Percentiles rank a stretch among this genome's conserved stretches.
Evolutionary conservation across 2,797 vertebrate species (phyloP).

Genomic region (Potorous gilbertii): DNA sequence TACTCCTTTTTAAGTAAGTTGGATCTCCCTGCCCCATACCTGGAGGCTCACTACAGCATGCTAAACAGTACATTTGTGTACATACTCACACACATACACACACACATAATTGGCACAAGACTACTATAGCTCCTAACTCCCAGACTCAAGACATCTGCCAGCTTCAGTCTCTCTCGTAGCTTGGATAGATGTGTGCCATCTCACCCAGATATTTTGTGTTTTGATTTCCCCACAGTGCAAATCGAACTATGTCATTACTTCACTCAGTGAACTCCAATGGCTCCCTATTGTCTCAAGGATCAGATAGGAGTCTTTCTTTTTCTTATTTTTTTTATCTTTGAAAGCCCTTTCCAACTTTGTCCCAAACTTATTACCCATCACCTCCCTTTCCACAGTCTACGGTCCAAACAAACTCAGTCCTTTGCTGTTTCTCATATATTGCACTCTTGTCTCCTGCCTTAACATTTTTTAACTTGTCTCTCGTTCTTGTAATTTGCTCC

Average conservation of each 20-base stretch:
- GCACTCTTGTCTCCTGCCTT: background rate
- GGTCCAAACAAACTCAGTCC: background rate
- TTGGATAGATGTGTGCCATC: background rate
- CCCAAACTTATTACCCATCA: background rate
- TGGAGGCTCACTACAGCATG: background rate
- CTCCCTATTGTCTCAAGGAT: slow-evolving; percentile 63
- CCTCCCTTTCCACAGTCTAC: background rate
- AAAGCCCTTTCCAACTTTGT: background rate
- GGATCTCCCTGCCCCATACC: background rate
- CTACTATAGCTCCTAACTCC: background rate
- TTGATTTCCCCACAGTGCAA: background rate
- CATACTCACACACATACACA: too few relatives aligned
- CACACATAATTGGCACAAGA: too few relatives aligned
- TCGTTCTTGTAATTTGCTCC: background rate
- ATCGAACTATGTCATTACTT: too few relatives aligned
- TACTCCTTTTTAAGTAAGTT: background rate
- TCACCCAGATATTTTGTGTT: background rate
- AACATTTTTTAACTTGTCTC: background rate
- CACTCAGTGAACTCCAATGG: slow-evolving; percentile 47
- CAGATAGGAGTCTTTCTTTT: background rate
- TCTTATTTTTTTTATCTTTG: background rate
- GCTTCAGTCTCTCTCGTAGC: background rate
- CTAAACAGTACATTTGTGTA: too few relatives aligned
- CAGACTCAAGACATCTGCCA: too few relatives aligned
- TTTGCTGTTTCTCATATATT: background rate